phyloP scores from a whole-genome alignment of 2,113 vertebrate species.

The Oceanites oceanicus region DNA sequence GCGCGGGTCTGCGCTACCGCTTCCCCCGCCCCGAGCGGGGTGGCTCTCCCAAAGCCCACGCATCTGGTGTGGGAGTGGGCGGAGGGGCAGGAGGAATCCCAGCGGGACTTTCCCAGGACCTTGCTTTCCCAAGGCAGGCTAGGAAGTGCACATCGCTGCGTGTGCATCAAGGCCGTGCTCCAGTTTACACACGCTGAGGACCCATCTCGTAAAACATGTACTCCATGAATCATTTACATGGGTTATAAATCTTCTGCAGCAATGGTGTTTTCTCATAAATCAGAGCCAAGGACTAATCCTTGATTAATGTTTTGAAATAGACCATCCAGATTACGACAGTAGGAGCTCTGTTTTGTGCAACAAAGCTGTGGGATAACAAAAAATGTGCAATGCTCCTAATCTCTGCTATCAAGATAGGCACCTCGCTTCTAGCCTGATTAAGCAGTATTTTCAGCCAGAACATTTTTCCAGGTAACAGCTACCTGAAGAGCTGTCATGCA shows the following conservation, averaged over 20 bases:
- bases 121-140: background rate
- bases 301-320: background rate
- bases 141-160: rapidly evolving
- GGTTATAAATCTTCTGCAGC: background rate
- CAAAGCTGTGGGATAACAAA: background rate
- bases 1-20: background rate
- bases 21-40: background rate
- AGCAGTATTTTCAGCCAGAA: background rate
- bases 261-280: background rate
- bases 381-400: background rate
- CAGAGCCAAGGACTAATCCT: background rate
- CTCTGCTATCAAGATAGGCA: background rate
- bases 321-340: background rate
- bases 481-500: background rate
- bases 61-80: background rate
- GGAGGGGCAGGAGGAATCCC: background rate
- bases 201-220: background rate
- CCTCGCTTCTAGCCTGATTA: background rate
- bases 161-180: background rate
- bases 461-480: background rate
- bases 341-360: background rate
- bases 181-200: rapidly evolving
- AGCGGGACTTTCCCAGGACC: background rate
- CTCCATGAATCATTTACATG: background rate
- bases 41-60: background rate